phyloP scores from a whole-genome alignment of 1,140 invertebrate species.

The Bombus confusus region DNA sequence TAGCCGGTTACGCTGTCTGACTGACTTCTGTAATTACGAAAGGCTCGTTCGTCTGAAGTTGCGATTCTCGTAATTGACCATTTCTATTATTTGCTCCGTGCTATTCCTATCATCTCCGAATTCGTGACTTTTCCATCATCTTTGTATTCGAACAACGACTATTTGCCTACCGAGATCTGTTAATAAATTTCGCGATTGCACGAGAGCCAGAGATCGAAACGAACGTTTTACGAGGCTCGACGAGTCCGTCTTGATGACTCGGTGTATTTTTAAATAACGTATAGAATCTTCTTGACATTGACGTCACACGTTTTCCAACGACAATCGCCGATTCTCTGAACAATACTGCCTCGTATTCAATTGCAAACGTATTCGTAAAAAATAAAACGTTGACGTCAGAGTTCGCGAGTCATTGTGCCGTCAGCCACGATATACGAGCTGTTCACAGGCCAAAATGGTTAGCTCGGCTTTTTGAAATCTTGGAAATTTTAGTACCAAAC shows the following conservation, averaged over 20 bases:
- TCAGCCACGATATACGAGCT: no score
- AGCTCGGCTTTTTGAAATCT: no score
- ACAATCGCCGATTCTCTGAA: neutral
- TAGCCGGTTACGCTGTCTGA: constrained; percentile 39
- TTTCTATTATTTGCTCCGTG: no score
- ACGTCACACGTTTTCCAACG: neutral
- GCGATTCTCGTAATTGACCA: neutral
- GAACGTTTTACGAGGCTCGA: neutral
- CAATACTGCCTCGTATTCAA: neutral
- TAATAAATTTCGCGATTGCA: neutral
- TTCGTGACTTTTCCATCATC: neutral
- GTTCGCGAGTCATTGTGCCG: neutral
- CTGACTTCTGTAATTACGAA: constrained; percentile 16
- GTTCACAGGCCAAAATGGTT: no score
- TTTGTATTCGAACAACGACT: neutral
- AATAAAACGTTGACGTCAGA: neutral
- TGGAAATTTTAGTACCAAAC: no score
- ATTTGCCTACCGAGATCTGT: neutral
- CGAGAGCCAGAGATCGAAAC: neutral
- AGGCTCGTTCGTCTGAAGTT: neutral
- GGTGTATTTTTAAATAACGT: neutral
- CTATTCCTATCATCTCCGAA: no score
- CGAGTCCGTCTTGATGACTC: neutral
- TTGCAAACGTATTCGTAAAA: neutral
- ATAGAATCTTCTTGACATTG: neutral